Base-by-base conservation (phyloP, 1,140 invertebrate species). In the Bombus huntii region DNA sequence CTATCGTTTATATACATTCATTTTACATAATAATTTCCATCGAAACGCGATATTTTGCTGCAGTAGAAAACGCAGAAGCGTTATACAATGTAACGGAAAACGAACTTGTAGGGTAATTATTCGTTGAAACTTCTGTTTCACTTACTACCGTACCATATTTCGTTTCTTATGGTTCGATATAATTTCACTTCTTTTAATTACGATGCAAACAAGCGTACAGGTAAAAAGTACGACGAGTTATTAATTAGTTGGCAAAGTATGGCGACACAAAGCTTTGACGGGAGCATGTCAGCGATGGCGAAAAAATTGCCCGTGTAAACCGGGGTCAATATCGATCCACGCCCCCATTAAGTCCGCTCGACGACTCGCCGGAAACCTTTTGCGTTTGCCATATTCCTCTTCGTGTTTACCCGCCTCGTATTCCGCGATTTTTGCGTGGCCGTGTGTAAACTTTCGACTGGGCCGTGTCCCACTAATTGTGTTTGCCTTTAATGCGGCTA, bases 291-390 rank as follows among this genome's bases (percentile, higher is more conserved):
- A 42, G 8, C 72, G 42, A 47, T 25, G 42, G n/a, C n/a, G 72
- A 53, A 74, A 74, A 74, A 74, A 25, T 53, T 34, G 18, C 18
- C 28, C 72, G 72, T 31, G 72, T 53, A 31, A n/a, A 53, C 42
- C 9, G 18, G 72, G 72, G 72, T 53, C 44, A 42, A 74, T 34
- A 74, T 74, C 72, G 72, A 74, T 53, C 72, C 28, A 53, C 72
- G 72, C 5, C 42, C 42, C n/a, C 44, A 22, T 74, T 74, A 47
- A 74, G 44, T 34, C 8, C 28, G 10, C 71, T 31, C 15, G 47
- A 22, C 39, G 25, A n/a, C 39, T 53, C 44, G 42, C n/a, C 44
- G 37, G 34, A 70, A 70, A 70, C 68, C 68, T 39, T 39, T n/a
- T 42, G 28, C 72, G 72, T 74, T 44, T 74, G 13, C n/a, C 18